Conservation (phyloP, 1,140 invertebrate species). For the Bemisia tabaci region DNA sequence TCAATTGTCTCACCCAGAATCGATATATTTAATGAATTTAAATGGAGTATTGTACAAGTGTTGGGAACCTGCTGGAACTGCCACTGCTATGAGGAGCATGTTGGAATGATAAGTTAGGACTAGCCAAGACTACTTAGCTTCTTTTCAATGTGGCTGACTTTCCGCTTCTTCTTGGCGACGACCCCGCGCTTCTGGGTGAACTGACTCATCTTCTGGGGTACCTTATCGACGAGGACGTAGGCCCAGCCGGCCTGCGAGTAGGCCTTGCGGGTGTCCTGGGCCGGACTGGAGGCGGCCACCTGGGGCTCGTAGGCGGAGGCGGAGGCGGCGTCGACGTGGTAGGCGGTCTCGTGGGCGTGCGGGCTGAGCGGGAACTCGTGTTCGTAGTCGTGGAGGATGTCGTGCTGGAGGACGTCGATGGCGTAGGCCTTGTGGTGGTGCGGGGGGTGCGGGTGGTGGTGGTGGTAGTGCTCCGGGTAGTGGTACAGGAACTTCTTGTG, state of each 20-base stretch:
- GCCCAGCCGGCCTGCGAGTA: not conserved
- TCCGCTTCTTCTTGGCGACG: not conserved
- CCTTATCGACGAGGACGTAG: not conserved
- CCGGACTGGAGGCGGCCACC: not conserved
- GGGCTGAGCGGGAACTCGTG: not conserved
- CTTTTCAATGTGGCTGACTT: not conserved
- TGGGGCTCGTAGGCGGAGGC: not conserved
- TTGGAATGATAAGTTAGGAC: no score
- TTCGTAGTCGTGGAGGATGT: not conserved
- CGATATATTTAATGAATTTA: no score
- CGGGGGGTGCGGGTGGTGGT: conserved; percentile 7
- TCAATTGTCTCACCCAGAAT: no score
- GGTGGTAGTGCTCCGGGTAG: conserved; percentile 1
- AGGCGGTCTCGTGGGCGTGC: not conserved
- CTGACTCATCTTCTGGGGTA: not conserved
- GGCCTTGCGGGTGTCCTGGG: not conserved
- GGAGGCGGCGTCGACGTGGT: conserved; percentile 2
- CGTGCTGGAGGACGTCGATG: not conserved
- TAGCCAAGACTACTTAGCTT: not conserved
- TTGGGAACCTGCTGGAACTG: no score
- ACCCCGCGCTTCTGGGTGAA: not conserved
- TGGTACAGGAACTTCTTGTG: conserved; percentile 1
- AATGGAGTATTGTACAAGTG: no score
- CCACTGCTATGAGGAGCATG: no score
- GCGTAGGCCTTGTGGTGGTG: conserved; percentile 3